A percentile compares a stretch with the other conserved stretches of the same genome.
These are phyloP conservation scores for Hycleus phaleratus DNA, from an alignment of 1,140 invertebrate species.

Conservation along the genomic window DNA sequence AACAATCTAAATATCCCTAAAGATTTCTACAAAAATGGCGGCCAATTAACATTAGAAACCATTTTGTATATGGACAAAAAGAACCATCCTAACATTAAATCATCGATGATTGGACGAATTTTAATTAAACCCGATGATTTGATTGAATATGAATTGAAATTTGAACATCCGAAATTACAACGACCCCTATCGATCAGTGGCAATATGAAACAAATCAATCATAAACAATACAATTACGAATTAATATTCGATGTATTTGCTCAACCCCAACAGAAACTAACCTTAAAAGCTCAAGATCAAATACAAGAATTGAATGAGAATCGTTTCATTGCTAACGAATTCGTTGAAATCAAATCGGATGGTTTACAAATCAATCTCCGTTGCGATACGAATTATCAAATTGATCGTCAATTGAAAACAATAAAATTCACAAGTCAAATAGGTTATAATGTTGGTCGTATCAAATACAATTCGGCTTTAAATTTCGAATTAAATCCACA, in stretches of 20 bases:
- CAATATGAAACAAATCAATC: conserved; percentile 35
- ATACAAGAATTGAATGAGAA: too few relatives aligned
- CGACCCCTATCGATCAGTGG: conserved; percentile 50
- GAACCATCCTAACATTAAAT: conserved; percentile 57
- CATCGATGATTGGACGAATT: conserved; percentile 43
- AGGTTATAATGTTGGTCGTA: background rate
- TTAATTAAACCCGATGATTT: conserved; percentile 45
- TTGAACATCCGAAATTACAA: conserved; percentile 55
- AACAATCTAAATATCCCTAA: conserved; percentile 8
- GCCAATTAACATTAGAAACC: conserved; percentile 44
- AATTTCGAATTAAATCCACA: background rate
- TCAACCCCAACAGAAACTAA: conserved; percentile 54
- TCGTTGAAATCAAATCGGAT: conserved; percentile 10
- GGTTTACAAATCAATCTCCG: conserved; percentile 22
- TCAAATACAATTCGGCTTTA: background rate
- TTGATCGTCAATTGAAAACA: conserved; percentile 12
- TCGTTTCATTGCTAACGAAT: background rate
- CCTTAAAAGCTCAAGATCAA: conserved; percentile 11
- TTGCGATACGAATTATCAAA: background rate
- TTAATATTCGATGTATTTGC: conserved; percentile 51
- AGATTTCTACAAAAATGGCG: conserved; percentile 16
- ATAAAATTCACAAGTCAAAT: background rate
- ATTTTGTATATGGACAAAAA: conserved; percentile 62
- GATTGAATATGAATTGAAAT: conserved; percentile 49
- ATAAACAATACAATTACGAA: conserved; percentile 24